Evolutionary conservation across 2,888 invertebrate species (phyloP), one percentile per base, ranked within the genome.

Genomic region (Meiosimyza platycephala): DNA sequence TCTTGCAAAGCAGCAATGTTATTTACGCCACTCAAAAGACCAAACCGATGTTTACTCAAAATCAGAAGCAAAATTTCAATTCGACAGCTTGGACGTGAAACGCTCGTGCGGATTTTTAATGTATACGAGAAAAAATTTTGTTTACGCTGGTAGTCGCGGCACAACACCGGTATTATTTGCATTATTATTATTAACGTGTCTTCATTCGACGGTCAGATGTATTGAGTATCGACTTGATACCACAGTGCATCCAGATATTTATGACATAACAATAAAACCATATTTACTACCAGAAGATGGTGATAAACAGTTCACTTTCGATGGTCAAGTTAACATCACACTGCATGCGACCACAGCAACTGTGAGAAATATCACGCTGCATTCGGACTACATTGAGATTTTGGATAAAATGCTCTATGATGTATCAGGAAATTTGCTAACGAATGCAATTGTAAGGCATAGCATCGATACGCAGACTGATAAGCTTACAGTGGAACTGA

Each of bases 251-350:
- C 92, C 92, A 0, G 79, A 77, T 0, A 82, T 82, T 5, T 93
- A 92, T 75, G 85, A 88, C 67, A 86, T 92, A 0, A 79, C 85
- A 1, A 81, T 92, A 1, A 87, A 84, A 2, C 90, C 90, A 1
- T 85, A 89, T 74, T 86, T 90, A 28, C 72, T 79, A 5, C 59
- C 71, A 2, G 72, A 74, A 16, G 79, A 80, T 74, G 76, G 68
- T 5, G 62, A 71, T 1, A 79, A 80, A 40, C 77, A 76, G 6
- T 78, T 81, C 48, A 82, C 78, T 3, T 87, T 83, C 66, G 74
- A 81, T 55, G 87, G 85, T 9, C 73, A 79, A 22, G 83, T 85
- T 1, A 75, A 86, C n/a, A 90, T 91, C 51, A 89, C 89, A 3
- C 82, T 91, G 66, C 80, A 88, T 85, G 86, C 89, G 0, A 76